These are phyloP conservation scores for Liopterus haemorrhoidalis DNA, from an alignment of 2,888 invertebrate species.

Conservation along the genomic window DNA sequence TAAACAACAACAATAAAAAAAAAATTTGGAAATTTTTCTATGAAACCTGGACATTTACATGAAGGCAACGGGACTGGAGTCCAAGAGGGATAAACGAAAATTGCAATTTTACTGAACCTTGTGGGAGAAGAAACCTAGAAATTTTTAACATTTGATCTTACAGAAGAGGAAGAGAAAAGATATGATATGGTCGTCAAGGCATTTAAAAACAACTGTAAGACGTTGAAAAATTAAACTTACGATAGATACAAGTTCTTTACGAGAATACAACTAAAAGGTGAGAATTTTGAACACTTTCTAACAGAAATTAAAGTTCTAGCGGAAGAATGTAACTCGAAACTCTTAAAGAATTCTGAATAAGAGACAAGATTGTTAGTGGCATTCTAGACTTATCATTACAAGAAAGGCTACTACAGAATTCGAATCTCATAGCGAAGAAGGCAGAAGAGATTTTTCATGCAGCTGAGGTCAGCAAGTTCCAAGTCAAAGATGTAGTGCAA, in stretches of 20 bases:
- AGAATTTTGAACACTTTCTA: constrained; percentile 24
- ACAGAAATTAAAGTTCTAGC: constrained; percentile 26
- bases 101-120: constrained; percentile 24
- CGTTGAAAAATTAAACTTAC: constrained; percentile 24
- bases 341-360: constrained; percentile 21
- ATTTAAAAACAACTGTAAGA: constrained; percentile 25
- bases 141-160: constrained; percentile 25
- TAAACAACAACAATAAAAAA: too few relatives aligned
- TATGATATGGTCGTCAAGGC: constrained; percentile 15
- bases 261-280: constrained; percentile 24
- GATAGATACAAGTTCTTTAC: constrained; percentile 26
- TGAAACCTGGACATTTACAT: too few relatives aligned
- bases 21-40: too few relatives aligned
- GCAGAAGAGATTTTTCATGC: constrained; percentile 27
- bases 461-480: constrained; percentile 30
- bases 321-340: constrained; percentile 25
- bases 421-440: constrained; percentile 17
- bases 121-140: constrained; percentile 28
- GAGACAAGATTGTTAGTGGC: constrained; percentile 27
- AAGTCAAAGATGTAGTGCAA: constrained; percentile 26
- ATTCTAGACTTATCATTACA: constrained; percentile 25
- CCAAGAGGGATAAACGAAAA: constrained; percentile 19
- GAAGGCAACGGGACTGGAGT: too few relatives aligned
- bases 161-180: constrained; percentile 9
- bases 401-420: constrained; percentile 25